A percentile compares a stretch with the other conserved stretches of the same genome.
phyloP scores from a whole-genome alignment of 2,113 vertebrate genomes.

The Lutjanus erythropterus region DNA sequence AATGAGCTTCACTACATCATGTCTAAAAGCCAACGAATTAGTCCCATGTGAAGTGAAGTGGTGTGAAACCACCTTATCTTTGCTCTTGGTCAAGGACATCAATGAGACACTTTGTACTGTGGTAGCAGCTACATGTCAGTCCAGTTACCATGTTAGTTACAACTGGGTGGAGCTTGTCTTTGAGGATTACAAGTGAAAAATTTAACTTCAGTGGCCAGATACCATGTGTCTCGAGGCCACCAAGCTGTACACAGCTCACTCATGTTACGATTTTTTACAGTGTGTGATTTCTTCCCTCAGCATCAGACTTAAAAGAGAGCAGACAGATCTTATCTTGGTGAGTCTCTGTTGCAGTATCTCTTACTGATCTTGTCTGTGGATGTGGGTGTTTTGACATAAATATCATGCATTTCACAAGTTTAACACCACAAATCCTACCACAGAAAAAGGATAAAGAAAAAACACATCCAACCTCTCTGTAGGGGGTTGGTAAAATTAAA shows the following conservation, averaged over 20 bases:
- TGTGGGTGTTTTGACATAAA: neutral
- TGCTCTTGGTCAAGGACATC: neutral
- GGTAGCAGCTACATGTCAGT: neutral
- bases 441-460: neutral
- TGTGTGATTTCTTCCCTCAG: neutral
- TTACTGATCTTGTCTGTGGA: neutral
- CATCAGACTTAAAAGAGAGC: neutral
- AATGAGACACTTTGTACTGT: slow-evolving; percentile 18
- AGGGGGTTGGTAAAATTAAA: neutral
- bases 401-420: neutral
- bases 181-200: slow-evolving; percentile 10
- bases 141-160: neutral
- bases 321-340: slow-evolving; percentile 17
- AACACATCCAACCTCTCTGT: neutral
- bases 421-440: neutral
- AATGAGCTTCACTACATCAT: neutral
- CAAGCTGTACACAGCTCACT: neutral
- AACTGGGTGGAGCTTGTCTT: slow-evolving; percentile 11
- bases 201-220: neutral
- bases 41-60: neutral
- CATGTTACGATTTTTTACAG: neutral
- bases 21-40: neutral
- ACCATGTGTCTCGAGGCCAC: slow-evolving; percentile 5
- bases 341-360: neutral
- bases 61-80: neutral